Conservation (phyloP, 2,797 vertebrate genomes). For the Sebastes vulpes region DNA sequence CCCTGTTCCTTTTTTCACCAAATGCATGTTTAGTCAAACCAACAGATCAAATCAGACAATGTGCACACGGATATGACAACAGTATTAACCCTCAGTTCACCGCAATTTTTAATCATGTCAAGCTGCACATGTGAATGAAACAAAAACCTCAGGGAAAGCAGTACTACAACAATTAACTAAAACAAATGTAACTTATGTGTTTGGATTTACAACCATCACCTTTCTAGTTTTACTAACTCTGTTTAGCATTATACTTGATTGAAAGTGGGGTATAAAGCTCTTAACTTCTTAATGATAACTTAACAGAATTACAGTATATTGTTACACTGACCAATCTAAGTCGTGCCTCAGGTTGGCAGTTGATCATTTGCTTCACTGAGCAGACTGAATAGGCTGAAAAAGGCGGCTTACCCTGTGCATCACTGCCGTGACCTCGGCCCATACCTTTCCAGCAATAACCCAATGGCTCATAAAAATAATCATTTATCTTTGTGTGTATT, state of each 20-base stretch:
- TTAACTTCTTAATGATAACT: conserved; percentile 11
- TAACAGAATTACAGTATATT: conserved; percentile 7
- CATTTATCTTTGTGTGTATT: not conserved
- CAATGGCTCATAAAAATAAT: not conserved
- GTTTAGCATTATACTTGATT: not conserved
- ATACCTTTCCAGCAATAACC: conserved; percentile 23
- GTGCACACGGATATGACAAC: not conserved
- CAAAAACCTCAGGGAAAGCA: not conserved
- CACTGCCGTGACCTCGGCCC: conserved; percentile 32
- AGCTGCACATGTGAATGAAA: not conserved
- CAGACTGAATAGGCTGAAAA: conserved; percentile 36
- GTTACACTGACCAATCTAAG: conserved; percentile 25
- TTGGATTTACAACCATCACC: not conserved
- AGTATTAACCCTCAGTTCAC: not conserved
- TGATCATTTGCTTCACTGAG: conserved; percentile 33
- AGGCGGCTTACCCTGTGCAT: conserved; percentile 8
- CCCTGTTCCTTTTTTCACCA: not conserved
- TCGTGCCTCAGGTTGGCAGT: not conserved
- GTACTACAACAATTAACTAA: too few species aligned
- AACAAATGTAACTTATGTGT: not conserved
- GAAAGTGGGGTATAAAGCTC: not conserved
- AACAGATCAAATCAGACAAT: not conserved
- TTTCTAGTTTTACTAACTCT: not conserved
- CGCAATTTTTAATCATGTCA: not conserved
- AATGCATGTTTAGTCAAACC: not conserved